phyloP scores from a whole-genome alignment of 2,113 vertebrate species.

The Cariama cristata region DNA sequence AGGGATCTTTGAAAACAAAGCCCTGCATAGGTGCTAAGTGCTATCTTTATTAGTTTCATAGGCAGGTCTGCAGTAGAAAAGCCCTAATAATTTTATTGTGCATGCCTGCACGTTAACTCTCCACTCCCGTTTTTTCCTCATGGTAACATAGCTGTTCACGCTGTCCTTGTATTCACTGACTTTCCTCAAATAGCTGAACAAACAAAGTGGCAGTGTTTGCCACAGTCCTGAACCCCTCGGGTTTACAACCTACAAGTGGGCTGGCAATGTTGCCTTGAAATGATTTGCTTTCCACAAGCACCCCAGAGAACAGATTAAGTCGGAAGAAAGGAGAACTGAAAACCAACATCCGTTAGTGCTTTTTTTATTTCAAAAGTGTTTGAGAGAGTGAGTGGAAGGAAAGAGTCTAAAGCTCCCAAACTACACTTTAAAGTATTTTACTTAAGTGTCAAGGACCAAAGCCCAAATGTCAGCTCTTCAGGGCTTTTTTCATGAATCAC shows the following conservation, averaged over 20 bases:
- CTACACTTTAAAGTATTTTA: constrained; percentile 51
- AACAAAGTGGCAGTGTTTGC: constrained; percentile 18
- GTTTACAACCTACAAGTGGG: background rate
- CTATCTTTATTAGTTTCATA: background rate
- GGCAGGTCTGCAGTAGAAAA: background rate
- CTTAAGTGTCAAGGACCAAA: constrained; percentile 46
- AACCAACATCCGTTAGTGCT: background rate
- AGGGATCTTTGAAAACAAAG: background rate
- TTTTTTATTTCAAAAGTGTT: constrained; percentile 40
- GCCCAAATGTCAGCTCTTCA: constrained; percentile 28
- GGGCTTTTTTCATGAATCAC: constrained; percentile 45
- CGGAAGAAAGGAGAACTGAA: constrained; percentile 21
- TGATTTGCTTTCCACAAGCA: background rate
- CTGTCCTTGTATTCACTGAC: background rate
- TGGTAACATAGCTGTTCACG: background rate
- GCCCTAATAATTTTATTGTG: background rate
- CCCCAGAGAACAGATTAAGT: background rate
- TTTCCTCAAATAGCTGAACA: background rate
- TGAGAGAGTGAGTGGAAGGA: constrained; percentile 37
- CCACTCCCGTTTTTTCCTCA: background rate
- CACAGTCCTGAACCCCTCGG: background rate
- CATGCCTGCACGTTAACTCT: background rate
- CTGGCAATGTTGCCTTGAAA: background rate
- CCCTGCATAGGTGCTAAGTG: background rate
- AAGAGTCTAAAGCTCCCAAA: constrained; percentile 14